A percentile compares a stretch with the other conserved stretches of the same genome.
These are phyloP conservation scores for Ptychodera flava DNA, from an alignment of 35 echinoderm and acorn worm species.

Conservation along the genomic window DNA sequence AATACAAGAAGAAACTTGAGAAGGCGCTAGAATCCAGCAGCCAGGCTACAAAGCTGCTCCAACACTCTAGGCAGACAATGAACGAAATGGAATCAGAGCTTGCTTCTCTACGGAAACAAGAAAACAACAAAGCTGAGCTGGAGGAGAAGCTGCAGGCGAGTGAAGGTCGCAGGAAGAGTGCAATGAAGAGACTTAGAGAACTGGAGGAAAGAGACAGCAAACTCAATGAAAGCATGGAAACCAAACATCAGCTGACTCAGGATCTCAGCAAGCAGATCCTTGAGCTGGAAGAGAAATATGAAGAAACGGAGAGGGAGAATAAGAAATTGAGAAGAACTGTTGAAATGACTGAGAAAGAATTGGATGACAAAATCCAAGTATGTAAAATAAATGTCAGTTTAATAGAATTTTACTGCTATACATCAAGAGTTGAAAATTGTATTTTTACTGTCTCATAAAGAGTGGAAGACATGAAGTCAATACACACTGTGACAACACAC, in stretches of 20 bases:
- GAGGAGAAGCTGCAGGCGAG: slow-evolving; percentile 19
- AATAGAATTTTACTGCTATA: too few relatives aligned
- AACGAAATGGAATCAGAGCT: slow-evolving; percentile 14
- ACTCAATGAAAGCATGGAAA: slow-evolving; percentile 50
- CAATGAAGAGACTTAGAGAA: slow-evolving; percentile 35
- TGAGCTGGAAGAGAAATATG: slow-evolving; percentile 46
- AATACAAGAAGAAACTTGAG: slow-evolving; percentile 21
- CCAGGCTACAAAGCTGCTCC: slow-evolving; percentile 21
- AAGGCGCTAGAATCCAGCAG: slow-evolving; percentile 22
- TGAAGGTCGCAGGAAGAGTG: slow-evolving; percentile 33
- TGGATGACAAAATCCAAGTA: neutral
- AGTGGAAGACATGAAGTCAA: too few relatives aligned
- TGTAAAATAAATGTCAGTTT: too few relatives aligned
- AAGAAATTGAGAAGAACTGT: slow-evolving; percentile 8
- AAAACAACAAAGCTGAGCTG: slow-evolving; percentile 9
- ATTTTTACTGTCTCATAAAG: too few relatives aligned
- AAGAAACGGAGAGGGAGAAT: slow-evolving; percentile 10
- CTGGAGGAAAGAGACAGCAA: slow-evolving; percentile 48
- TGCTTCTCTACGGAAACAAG: neutral
- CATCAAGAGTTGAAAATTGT: too few relatives aligned
- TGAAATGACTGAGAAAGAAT: slow-evolving; percentile 6
- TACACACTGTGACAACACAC: too few relatives aligned
- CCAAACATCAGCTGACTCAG: slow-evolving; percentile 56
- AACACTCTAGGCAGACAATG: slow-evolving; percentile 15
- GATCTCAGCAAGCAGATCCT: slow-evolving; percentile 49